Percentiles rank a stretch among this genome's conserved stretches.
These are phyloP conservation scores for Neostethus bicornis DNA, from an alignment of 2,797 vertebrate species.

Conservation along the genomic window DNA sequence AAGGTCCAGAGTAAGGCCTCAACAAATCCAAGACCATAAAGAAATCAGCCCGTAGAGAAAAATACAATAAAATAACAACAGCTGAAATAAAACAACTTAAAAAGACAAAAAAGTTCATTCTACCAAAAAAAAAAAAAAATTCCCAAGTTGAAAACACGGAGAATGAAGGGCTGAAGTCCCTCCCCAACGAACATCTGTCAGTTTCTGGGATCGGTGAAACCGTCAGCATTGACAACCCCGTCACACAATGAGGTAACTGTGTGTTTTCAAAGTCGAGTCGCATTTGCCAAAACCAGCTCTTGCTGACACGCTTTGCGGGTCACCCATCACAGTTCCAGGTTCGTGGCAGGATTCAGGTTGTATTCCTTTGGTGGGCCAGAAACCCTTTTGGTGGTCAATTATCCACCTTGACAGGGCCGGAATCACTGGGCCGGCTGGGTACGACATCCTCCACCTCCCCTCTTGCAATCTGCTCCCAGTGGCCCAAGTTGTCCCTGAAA, in stretches of 20 bases:
- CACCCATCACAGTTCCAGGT: slow-evolving; percentile 53
- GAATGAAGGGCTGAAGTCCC: slow-evolving; percentile 59
- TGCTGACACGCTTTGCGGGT: slow-evolving; percentile 56
- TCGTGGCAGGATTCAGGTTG: slow-evolving; percentile 59
- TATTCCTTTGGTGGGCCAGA: slow-evolving; percentile 58
- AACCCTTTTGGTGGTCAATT: slow-evolving; percentile 78
- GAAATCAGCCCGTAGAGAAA: slow-evolving; percentile 61
- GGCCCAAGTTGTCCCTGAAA: slow-evolving; percentile 90
- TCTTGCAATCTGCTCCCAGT: slow-evolving; percentile 93
- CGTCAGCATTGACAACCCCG: slow-evolving; percentile 74
- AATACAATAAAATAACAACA: slow-evolving; percentile 64
- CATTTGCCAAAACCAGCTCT: slow-evolving; percentile 64
- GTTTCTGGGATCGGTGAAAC: slow-evolving; percentile 73
- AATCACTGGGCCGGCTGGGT: slow-evolving; percentile 72
- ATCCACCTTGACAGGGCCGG: slow-evolving; percentile 87
- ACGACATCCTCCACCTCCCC: slow-evolving; percentile 83
- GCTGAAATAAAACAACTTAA: slow-evolving; percentile 55
- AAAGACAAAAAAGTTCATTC: slow-evolving; percentile 73
- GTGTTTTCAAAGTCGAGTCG: slow-evolving; percentile 77
- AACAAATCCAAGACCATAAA: slow-evolving; percentile 78
- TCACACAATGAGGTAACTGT: slow-evolving; percentile 85
- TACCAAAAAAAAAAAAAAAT: slow-evolving; percentile 72
- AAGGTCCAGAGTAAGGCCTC: slow-evolving; percentile 86
- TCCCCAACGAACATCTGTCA: slow-evolving; percentile 60
- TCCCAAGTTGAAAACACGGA: slow-evolving; percentile 71